phyloP scores from a whole-genome alignment of 1,140 invertebrate species.

The Drosophila subpulchrella region DNA sequence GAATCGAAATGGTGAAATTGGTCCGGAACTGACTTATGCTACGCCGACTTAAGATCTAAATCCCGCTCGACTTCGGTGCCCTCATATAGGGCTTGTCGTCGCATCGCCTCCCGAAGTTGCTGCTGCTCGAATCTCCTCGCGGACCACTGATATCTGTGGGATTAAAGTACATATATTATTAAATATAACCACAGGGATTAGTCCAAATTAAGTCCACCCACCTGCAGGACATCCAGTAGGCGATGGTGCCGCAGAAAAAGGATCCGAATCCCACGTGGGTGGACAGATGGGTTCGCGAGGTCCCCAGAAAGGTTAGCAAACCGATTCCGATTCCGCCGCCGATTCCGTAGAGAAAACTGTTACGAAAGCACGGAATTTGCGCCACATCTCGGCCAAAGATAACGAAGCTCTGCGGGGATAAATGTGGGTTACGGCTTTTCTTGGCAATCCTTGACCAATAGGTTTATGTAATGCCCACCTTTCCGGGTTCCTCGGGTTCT shows the following conservation, averaged over 20 bases:
- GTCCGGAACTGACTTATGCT: constrained; percentile 32
- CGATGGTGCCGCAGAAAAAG: constrained; percentile 85
- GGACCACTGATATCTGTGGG: constrained; percentile 85
- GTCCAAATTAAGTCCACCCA: constrained; percentile 18
- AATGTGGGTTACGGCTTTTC: not conserved
- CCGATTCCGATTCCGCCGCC: constrained; percentile 86
- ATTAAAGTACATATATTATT: constrained; percentile 4
- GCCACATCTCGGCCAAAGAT: constrained; percentile 86
- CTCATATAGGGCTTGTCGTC: constrained; percentile 79
- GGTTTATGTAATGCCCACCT: constrained; percentile 25
- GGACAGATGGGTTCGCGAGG: constrained; percentile 85
- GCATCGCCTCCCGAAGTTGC: constrained; percentile 82
- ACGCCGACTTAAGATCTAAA: constrained; percentile 73
- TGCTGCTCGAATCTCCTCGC: constrained; percentile 84
- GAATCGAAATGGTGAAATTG: constrained; percentile 1
- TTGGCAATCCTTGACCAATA: not conserved
- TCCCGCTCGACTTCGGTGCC: constrained; percentile 78
- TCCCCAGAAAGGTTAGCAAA: constrained; percentile 86
- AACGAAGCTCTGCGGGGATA: constrained; percentile 50
- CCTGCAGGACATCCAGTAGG: constrained; percentile 86
- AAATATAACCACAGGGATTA: not conserved
- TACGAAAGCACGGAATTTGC: constrained; percentile 88
- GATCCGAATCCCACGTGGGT: constrained; percentile 85
- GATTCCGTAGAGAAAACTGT: constrained; percentile 87
- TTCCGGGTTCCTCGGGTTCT: constrained; percentile 58